Evolutionary conservation across 2,888 invertebrate genomes (phyloP).

Genomic region (Euphydryas editha): DNA sequence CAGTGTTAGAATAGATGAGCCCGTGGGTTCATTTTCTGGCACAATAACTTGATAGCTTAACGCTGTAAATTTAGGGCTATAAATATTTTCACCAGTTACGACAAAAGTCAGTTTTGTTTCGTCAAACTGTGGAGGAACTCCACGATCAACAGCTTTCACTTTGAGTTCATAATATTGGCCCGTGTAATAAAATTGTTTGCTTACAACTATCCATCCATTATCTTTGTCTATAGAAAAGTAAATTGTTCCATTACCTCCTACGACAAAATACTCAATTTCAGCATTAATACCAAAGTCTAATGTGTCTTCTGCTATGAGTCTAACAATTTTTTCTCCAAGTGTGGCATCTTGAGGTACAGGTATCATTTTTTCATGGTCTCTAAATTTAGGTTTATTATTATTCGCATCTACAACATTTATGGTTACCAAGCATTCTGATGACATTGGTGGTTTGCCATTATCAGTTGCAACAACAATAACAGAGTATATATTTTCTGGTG

Average conservation of each 20-base stretch:
- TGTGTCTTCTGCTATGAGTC: conserved; percentile 89
- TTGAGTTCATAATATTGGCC: conserved; percentile 87
- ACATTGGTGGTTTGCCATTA: conserved; percentile 97
- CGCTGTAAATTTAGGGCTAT: conserved; percentile 92
- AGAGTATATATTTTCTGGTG: conserved; percentile 94
- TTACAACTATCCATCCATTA: conserved; percentile 92
- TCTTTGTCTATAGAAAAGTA: conserved; percentile 89
- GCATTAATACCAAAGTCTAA: conserved; percentile 95
- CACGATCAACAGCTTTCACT: conserved; percentile 92
- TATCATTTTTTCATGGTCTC: conserved; percentile 88
- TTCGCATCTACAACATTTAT: conserved; percentile 96
- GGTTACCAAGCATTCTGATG: conserved; percentile 92
- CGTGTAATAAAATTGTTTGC: conserved; percentile 81
- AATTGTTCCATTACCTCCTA: conserved; percentile 90
- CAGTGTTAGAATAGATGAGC: conserved; percentile 92
- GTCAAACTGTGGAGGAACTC: conserved; percentile 93
- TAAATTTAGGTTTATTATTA: conserved; percentile 94
- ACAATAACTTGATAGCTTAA: conserved; percentile 94
- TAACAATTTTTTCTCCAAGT: conserved; percentile 88
- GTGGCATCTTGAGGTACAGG: conserved; percentile 92
- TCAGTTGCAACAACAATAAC: conserved; percentile 96
- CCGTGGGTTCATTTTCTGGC: conserved; percentile 94
- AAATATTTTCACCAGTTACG: conserved; percentile 92
- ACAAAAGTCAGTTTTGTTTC: conserved; percentile 89
- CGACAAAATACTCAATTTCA: conserved; percentile 90